Percentiles rank a stretch among this genome's conserved stretches.
Conservation (phyloP, 1,140 invertebrate species). For the Heterodera schachtii region DNA sequence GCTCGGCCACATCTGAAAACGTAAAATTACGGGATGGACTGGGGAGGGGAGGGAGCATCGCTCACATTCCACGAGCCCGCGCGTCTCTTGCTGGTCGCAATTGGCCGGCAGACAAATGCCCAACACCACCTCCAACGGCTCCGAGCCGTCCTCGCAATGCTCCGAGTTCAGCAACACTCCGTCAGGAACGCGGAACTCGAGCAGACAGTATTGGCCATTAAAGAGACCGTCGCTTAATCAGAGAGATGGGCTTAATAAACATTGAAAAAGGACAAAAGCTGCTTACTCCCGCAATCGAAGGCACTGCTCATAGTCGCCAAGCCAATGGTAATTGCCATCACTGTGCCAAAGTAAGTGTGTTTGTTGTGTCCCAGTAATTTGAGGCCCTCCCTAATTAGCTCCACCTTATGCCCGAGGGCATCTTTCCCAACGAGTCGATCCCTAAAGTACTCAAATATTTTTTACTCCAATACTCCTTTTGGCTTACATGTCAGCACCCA, state of each 20-base stretch:
- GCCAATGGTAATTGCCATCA: slow-evolving; percentile 65
- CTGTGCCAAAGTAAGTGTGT: background rate
- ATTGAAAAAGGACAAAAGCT: background rate
- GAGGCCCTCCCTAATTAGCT: background rate
- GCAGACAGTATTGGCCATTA: slow-evolving; percentile 60
- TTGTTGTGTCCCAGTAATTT: background rate
- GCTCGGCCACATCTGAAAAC: slow-evolving; percentile 49
- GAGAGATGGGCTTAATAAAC: background rate
- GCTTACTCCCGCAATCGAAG: slow-evolving; percentile 15
- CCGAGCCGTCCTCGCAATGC: slow-evolving; percentile 24
- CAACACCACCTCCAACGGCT: slow-evolving; percentile 46
- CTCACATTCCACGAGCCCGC: slow-evolving; percentile 46
- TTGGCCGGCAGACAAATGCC: slow-evolving; percentile 48
- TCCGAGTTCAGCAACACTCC: slow-evolving; percentile 17
- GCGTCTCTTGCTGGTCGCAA: slow-evolving; percentile 42
- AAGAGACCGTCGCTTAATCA: slow-evolving; percentile 51
- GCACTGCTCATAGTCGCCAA: slow-evolving; percentile 64
- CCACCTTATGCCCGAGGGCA: slow-evolving; percentile 57
- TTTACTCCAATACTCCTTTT: background rate
- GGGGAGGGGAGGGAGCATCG: background rate
- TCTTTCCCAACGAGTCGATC: slow-evolving; percentile 64
- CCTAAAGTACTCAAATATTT: slow-evolving; percentile 35
- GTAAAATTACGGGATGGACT: slow-evolving; percentile 3
- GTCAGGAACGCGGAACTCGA: slow-evolving; percentile 57
- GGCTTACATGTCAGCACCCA: slow-evolving; percentile 60